A percentile compares a stretch with the other conserved stretches of the same genome.
phyloP scores from a whole-genome alignment of 2,888 invertebrate genomes.

The Noctuana brunneofusca region DNA sequence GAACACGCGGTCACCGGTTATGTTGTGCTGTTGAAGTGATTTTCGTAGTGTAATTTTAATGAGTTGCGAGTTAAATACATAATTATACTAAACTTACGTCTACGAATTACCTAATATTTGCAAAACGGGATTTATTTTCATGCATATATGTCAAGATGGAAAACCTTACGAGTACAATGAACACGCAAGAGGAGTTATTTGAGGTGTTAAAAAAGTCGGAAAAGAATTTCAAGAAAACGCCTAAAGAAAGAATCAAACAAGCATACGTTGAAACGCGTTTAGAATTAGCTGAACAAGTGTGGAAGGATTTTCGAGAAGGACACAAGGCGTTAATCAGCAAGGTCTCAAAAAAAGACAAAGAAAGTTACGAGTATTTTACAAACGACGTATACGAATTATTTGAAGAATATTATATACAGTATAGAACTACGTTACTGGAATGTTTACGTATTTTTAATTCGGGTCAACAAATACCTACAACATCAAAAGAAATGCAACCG shows the following conservation, averaged over 20 bases:
- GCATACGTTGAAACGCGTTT: not conserved
- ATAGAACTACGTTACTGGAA: not conserved
- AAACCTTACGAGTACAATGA: not conserved
- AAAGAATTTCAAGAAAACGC: not conserved
- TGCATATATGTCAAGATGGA: not conserved
- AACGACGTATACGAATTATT: not conserved
- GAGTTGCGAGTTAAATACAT: not conserved
- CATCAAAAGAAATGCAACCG: not conserved
- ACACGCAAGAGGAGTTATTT: not conserved
- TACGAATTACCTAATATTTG: not conserved
- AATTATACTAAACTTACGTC: not conserved
- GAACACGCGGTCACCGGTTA: not conserved
- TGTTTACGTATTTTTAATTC: not conserved
- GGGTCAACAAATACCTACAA: not conserved
- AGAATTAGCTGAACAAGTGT: not conserved
- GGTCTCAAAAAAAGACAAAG: not conserved
- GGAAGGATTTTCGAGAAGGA: slow-evolving; percentile 5
- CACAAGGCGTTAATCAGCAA: not conserved
- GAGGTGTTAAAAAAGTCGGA: not conserved
- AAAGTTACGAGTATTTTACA: not conserved
- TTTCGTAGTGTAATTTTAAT: not conserved
- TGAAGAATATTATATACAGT: slow-evolving; percentile 3
- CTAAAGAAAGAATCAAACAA: slow-evolving; percentile 1
- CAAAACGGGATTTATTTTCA: not conserved
- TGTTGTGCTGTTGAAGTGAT: not conserved